Base-by-base conservation (phyloP, 2,888 invertebrate genomes). In the Melieria crassipennis region DNA sequence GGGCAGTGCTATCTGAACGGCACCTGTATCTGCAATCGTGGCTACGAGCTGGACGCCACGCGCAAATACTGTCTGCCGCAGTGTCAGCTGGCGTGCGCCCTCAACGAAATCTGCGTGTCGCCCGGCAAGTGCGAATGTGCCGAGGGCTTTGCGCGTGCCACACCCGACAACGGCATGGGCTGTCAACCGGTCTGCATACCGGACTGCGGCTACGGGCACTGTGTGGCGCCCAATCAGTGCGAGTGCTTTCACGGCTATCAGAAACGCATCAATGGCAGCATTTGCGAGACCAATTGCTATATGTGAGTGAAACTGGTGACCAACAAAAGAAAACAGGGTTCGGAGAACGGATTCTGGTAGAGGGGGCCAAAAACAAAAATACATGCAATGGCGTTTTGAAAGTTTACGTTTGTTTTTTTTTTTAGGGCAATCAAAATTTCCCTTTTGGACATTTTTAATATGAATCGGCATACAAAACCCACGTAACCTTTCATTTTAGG, bases 41-140 rank as follows among this genome's bases (percentile, higher is more conserved):
- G 84, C 30, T 88, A 79, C 80, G 87, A 85, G 30, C 76, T 88
- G 71, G 87, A 87, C 70, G 75, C 80, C 1, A 80, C 83, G 1
- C 83, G 83, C 1, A 85, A 84, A 68, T 86, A 84, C 76, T 89
- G 89, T 73, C 83, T 88, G 5, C 88, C 89, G 0, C 79, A 83
- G n/a, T 93, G 93, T 80, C 88, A 89, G 0, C 85, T 88, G 43
- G 90, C 89, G 5, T 94, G 93, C 79, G 84, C 90, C 60, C 81
- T 79, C 71, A 84, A 83, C 70, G 85, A 84, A 91, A 91, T 79
- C 46, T 94, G 94, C 81, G 87, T 89, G 89, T 92, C 84, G 84
- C 88, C 74, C 2, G 88, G 89, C 70, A 85, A 86, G 0, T 94
- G 94, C 81, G 87, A 75, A 9, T 86, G 86, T 47, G 78, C 76